These are phyloP conservation scores for Sphenodon punctatus DNA, from an alignment of 2,797 vertebrate species.

Conservation along the genomic window DNA sequence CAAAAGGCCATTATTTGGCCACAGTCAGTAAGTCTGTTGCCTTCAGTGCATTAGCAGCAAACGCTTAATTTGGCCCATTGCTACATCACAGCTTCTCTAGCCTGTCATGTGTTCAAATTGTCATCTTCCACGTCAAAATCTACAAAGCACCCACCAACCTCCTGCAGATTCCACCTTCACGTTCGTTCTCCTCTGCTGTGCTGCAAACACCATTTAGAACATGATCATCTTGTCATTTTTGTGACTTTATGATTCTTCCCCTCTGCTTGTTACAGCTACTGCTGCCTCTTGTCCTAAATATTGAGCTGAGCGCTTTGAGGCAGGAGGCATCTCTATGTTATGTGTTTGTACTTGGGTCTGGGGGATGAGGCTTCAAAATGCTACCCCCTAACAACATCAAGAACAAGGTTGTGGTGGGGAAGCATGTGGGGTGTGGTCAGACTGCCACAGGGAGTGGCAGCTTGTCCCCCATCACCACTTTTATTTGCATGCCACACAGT, in stretches of 20 bases:
- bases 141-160: neutral
- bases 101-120: too few relatives aligned
- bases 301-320: neutral
- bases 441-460: too few relatives aligned
- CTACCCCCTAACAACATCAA: neutral
- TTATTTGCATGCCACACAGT: too few relatives aligned
- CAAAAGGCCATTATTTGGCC: too few relatives aligned
- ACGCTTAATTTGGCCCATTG: too few relatives aligned
- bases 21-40: too few relatives aligned
- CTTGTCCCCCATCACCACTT: too few relatives aligned
- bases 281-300: neutral
- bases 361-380: rapidly evolving
- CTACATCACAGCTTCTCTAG: too few relatives aligned
- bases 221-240: neutral
- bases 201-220: neutral
- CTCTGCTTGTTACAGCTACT: neutral
- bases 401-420: too few relatives aligned
- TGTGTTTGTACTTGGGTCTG: neutral
- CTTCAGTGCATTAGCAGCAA: too few relatives aligned
- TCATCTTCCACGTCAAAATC: neutral
- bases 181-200: neutral
- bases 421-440: too few relatives aligned
- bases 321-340: neutral
- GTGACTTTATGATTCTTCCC: neutral
- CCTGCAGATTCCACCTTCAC: neutral